phyloP scores from a whole-genome alignment of 2,888 invertebrate species.

The Lottia scabra region DNA sequence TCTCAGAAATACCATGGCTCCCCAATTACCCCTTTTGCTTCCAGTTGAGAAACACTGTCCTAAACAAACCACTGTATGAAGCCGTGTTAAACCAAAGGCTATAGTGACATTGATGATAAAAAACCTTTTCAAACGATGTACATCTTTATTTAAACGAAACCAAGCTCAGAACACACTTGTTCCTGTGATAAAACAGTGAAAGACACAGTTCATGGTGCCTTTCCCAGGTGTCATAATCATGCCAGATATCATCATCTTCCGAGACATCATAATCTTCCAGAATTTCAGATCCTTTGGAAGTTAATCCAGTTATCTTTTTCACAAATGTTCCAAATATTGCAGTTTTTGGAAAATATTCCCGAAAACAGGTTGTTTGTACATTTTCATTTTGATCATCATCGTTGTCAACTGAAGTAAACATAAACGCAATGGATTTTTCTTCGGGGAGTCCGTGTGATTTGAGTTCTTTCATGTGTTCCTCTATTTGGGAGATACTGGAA shows the following conservation, averaged over 20 bases:
- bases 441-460: slow-evolving; percentile 44
- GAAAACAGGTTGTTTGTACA: slow-evolving; percentile 68
- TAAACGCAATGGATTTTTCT: slow-evolving; percentile 63
- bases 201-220: too few relatives aligned
- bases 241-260: too few relatives aligned
- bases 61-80: too few relatives aligned
- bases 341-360: slow-evolving; percentile 68
- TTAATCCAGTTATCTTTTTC: slow-evolving; percentile 70
- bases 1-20: too few relatives aligned
- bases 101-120: too few relatives aligned
- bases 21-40: too few relatives aligned
- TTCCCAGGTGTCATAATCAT: too few relatives aligned
- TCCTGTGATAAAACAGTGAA: slow-evolving; percentile 54
- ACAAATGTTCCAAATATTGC: slow-evolving; percentile 71
- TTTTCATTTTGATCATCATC: slow-evolving; percentile 64
- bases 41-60: too few relatives aligned
- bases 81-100: too few relatives aligned
- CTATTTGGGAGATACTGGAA: slow-evolving; percentile 35
- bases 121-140: too few relatives aligned
- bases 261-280: neutral
- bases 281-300: slow-evolving; percentile 26
- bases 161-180: slow-evolving; percentile 54
- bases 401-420: slow-evolving; percentile 70
- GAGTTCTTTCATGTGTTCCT: slow-evolving; percentile 41
- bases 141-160: slow-evolving; percentile 33